A percentile compares a stretch with the other conserved stretches of the same genome.
phyloP scores from a whole-genome alignment of 2,888 invertebrate species.

The Odontocolon sp. region DNA sequence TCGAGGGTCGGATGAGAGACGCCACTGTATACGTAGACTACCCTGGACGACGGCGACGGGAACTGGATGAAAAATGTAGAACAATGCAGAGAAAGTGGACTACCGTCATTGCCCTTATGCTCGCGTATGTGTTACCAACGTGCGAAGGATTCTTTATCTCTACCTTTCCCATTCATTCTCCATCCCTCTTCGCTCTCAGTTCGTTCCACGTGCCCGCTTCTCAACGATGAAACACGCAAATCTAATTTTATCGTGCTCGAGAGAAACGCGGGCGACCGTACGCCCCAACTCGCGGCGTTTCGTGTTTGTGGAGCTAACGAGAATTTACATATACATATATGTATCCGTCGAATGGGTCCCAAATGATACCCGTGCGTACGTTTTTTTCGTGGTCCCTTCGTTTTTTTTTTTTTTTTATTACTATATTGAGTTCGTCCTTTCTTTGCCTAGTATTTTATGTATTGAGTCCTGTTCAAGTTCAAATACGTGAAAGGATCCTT shows the following conservation, averaged over 20 bases:
- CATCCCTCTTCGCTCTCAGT: constrained; percentile 26
- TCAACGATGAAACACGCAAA: constrained; percentile 48
- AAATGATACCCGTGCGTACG: constrained; percentile 20
- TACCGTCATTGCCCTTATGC: neutral
- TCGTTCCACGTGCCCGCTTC: constrained; percentile 52
- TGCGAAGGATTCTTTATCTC: neutral
- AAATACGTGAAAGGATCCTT: neutral
- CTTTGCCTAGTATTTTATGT: neutral
- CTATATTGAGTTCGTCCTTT: neutral
- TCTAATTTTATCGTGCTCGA: constrained; percentile 55
- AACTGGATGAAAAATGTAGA: constrained; percentile 24
- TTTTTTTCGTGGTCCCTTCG: neutral
- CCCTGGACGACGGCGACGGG: too few species aligned
- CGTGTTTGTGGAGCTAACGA: constrained; percentile 59
- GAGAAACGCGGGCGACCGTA: constrained; percentile 29
- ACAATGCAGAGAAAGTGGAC: constrained; percentile 26
- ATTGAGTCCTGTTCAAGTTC: constrained; percentile 9
- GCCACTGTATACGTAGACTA: neutral
- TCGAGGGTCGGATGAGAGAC: neutral
- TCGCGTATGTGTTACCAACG: constrained; percentile 3
- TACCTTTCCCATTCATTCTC: neutral
- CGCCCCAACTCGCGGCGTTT: constrained; percentile 40
- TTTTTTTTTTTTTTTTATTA: neutral
- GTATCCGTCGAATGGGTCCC: constrained; percentile 10
- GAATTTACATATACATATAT: constrained; percentile 55